Evolutionary conservation across 1,140 invertebrate species (phyloP).

Genomic region (Drosophila insularis): DNA sequence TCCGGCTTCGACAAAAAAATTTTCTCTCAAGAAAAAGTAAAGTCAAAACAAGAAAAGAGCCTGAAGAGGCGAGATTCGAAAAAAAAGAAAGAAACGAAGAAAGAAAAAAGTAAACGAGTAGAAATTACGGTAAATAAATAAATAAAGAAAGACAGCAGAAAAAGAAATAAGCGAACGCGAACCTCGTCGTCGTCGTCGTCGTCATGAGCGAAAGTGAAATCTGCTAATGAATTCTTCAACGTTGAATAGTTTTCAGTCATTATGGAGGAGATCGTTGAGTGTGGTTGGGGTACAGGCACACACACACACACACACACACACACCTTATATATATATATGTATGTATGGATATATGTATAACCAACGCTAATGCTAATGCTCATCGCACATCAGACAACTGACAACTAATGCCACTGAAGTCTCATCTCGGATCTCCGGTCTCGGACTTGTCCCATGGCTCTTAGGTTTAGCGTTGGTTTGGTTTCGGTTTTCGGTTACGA

Average conservation of each 20-base stretch:
- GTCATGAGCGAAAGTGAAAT: conserved; percentile 82
- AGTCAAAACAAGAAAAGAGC: conserved; percentile 40
- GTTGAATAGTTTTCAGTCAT: conserved; percentile 82
- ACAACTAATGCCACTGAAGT: conserved; percentile 24
- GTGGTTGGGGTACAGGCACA: conserved; percentile 42
- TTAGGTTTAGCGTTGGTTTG: conserved; percentile 31
- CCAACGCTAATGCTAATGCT: conserved; percentile 39
- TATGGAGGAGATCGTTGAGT: conserved; percentile 52
- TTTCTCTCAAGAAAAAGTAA: conserved; percentile 57
- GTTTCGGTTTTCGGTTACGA: conserved; percentile 37
- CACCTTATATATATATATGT: conserved; percentile 7
- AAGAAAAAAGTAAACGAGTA: conserved; percentile 70
- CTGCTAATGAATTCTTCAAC: conserved; percentile 82
- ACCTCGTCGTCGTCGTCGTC: conserved; percentile 52
- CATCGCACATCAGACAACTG: conserved; percentile 46
- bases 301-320: neutral
- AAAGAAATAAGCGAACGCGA: conserved; percentile 64
- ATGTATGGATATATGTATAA: conserved; percentile 30
- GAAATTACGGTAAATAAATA: conserved; percentile 81
- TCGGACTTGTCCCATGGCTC: conserved; percentile 8
- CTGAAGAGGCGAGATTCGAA: conserved; percentile 17
- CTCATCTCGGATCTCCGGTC: neutral
- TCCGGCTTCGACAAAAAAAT: conserved; percentile 62
- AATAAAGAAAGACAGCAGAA: conserved; percentile 52
- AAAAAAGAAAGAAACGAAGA: neutral